A percentile compares a stretch with the other conserved stretches of the same genome.
phyloP scores from a whole-genome alignment of 64 coral and sea anemone genomes.

The Trachythela sp. region DNA sequence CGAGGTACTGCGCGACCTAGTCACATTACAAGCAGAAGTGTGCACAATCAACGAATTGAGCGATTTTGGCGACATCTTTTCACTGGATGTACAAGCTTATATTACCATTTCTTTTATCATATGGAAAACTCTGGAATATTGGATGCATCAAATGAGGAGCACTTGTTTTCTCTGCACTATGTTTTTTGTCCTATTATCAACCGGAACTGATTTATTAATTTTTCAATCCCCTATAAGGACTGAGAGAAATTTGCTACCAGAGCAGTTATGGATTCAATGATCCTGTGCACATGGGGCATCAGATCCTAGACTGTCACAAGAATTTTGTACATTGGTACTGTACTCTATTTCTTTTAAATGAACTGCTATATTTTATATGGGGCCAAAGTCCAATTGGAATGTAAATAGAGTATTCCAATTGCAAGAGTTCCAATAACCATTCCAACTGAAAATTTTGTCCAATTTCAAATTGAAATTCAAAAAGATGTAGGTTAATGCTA shows the following conservation, averaged over 20 bases:
- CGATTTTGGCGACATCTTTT: conserved; percentile 35
- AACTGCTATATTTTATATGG: no score
- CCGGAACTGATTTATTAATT: background rate
- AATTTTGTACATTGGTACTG: background rate
- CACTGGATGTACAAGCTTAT: conserved; percentile 13
- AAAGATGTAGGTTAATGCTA: no score
- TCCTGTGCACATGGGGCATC: background rate
- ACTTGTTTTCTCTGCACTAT: background rate
- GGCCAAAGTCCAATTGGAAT: no score
- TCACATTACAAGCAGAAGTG: background rate
- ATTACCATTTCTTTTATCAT: conserved; percentile 32
- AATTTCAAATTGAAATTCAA: no score
- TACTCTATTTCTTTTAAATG: no score
- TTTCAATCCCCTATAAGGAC: background rate
- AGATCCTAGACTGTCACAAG: no score
- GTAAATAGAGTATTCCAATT: no score
- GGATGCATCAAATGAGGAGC: background rate
- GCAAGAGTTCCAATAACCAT: no score
- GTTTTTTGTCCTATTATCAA: background rate
- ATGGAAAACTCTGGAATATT: conserved; percentile 35
- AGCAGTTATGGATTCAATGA: background rate
- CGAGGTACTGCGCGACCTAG: background rate
- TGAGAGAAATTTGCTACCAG: background rate
- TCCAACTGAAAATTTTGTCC: no score
- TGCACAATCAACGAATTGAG: background rate